A percentile compares a stretch with the other conserved stretches of the same genome.
phyloP scores from a whole-genome alignment of 2,113 vertebrate genomes.

The Chaetura pelagica region DNA sequence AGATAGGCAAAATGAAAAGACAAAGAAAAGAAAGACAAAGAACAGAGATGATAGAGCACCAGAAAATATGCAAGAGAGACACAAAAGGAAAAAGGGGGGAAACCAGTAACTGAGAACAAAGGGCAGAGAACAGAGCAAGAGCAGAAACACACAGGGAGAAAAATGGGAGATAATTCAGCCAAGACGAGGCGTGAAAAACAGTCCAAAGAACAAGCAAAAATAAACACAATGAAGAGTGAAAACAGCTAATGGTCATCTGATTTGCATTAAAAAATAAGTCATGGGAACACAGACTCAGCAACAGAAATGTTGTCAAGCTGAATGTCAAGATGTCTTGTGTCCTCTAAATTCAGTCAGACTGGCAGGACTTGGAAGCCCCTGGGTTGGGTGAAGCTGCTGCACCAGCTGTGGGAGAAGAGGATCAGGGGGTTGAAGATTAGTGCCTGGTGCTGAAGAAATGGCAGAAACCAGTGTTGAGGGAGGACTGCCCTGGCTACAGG shows the following conservation, averaged over 20 bases:
- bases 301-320: not conserved
- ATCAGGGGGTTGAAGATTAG: not conserved
- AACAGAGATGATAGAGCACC: constrained; percentile 54
- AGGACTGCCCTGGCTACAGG: not conserved
- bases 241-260: constrained; percentile 32
- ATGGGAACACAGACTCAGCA: not conserved
- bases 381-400: not conserved
- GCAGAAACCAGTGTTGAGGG: not conserved
- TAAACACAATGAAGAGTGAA: constrained; percentile 29
- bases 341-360: constrained; percentile 3
- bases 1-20: constrained; percentile 70
- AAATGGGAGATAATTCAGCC: constrained; percentile 31
- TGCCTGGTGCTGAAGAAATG: not conserved
- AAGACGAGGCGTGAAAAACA: constrained; percentile 29
- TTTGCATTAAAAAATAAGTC: constrained; percentile 61
- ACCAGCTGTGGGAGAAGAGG: not conserved
- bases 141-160: constrained; percentile 2
- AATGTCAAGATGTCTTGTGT: constrained; percentile 12
- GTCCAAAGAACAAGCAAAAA: constrained; percentile 19
- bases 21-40: constrained; percentile 63
- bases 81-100: constrained; percentile 31
- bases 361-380: not conserved
- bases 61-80: constrained; percentile 63
- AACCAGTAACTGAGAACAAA: constrained; percentile 54
- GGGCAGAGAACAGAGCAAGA: constrained; percentile 52